Conservation (phyloP, 1,140 invertebrate genomes). For the Augochlora pura region DNA sequence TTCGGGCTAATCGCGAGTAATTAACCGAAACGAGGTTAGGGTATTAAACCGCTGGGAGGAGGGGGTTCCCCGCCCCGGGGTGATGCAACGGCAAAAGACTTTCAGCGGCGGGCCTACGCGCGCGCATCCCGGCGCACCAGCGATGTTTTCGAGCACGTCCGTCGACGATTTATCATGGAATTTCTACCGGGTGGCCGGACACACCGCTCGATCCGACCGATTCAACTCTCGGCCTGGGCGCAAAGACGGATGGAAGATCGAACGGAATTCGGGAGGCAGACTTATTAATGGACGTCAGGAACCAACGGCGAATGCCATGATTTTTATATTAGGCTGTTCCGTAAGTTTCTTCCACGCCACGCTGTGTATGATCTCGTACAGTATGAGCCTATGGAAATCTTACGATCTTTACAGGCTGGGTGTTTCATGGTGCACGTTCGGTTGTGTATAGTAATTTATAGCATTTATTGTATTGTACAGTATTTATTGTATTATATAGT, state of each 20-base stretch:
- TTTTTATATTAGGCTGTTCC: too few relatives aligned
- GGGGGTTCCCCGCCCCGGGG: background rate
- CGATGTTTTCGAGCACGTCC: background rate
- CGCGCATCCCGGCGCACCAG: background rate
- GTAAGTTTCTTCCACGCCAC: too few relatives aligned
- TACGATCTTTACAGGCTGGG: too few relatives aligned
- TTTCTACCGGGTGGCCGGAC: background rate
- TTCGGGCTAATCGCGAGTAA: constrained; percentile 39
- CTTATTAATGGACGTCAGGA: too few relatives aligned
- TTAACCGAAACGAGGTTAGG: constrained; percentile 45
- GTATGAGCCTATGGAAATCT: too few relatives aligned
- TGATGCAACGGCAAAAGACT: constrained; percentile 23
- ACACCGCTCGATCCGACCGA: constrained; percentile 8
- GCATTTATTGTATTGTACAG: too few relatives aligned
- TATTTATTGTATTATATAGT: too few relatives aligned
- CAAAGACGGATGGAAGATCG: background rate
- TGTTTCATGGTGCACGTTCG: too few relatives aligned
- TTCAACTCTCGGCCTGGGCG: background rate
- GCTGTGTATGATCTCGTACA: too few relatives aligned
- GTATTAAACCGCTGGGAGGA: constrained; percentile 24
- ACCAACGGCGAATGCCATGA: too few relatives aligned
- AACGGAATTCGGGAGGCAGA: background rate
- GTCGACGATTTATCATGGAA: constrained; percentile 19
- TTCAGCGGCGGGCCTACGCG: background rate
- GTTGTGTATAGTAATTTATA: too few relatives aligned